Percentiles rank a stretch among this genome's conserved stretches.
Evolutionary conservation across 2,888 invertebrate species (phyloP).

Genomic region (Hemistola chrysoprasaria): DNA sequence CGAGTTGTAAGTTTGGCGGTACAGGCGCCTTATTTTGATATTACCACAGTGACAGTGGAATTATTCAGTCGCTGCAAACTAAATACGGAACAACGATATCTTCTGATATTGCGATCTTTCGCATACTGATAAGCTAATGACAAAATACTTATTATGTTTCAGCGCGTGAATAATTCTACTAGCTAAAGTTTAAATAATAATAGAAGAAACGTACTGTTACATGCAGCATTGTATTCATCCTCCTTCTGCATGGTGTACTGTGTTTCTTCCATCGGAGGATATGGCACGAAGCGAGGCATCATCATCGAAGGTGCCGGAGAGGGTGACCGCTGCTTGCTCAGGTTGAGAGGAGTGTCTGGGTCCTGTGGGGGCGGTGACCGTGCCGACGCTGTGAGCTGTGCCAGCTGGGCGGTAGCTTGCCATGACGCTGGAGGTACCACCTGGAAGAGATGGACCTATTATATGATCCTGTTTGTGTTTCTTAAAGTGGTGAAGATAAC

Average conservation of each 20-base stretch:
- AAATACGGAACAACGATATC: no score
- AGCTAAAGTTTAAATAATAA: no score
- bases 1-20: no score
- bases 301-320: constrained; percentile 81
- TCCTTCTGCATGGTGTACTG: constrained; percentile 71
- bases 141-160: no score
- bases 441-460: constrained; percentile 36
- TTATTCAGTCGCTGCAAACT: no score
- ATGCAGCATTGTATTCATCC: constrained; percentile 65
- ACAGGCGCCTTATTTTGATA: no score
- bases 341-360: constrained; percentile 93
- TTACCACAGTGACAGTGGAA: no score
- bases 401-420: constrained; percentile 87
- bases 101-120: no score
- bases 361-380: constrained; percentile 84
- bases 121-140: no score
- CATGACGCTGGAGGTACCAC: constrained; percentile 82
- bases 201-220: constrained; percentile 60
- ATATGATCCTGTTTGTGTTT: no score
- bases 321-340: constrained; percentile 91
- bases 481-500: no score
- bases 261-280: constrained; percentile 70
- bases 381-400: constrained; percentile 84
- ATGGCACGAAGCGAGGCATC: constrained; percentile 76
- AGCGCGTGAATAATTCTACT: no score